A percentile compares a stretch with the other conserved stretches of the same genome.
phyloP scores from a whole-genome alignment of 2,113 vertebrate genomes.

The Cettia cetti region DNA sequence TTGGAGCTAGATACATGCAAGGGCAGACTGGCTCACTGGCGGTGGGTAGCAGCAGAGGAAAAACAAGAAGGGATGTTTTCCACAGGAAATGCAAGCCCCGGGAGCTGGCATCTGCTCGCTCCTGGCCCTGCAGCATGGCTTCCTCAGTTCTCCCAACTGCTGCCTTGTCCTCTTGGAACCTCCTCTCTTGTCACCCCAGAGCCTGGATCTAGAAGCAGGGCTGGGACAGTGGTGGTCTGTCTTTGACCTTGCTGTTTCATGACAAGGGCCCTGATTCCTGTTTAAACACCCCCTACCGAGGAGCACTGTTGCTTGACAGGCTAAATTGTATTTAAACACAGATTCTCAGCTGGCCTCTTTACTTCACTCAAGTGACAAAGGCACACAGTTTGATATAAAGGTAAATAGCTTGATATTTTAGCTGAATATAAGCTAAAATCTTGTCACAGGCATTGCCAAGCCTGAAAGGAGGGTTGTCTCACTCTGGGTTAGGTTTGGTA shows the following conservation, averaged over 20 bases:
- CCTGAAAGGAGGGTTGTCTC: neutral
- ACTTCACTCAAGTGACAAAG: slow-evolving; percentile 34
- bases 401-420: slow-evolving; percentile 29
- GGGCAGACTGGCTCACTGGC: rapidly evolving
- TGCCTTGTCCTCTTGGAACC: neutral
- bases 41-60: neutral
- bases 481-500: neutral
- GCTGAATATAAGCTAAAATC: slow-evolving; percentile 23
- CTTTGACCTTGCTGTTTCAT: neutral
- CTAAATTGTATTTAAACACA: slow-evolving; percentile 47
- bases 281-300: neutral
- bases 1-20: neutral
- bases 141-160: neutral
- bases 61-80: neutral
- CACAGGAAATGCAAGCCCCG: neutral
- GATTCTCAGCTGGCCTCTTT: slow-evolving; percentile 36
- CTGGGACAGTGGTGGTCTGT: neutral
- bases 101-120: neutral
- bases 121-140: rapidly evolving
- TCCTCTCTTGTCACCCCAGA: neutral
- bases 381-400: neutral
- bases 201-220: neutral
- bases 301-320: slow-evolving; percentile 12
- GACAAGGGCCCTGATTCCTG: neutral
- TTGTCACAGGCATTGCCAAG: neutral